Conservation (phyloP, 2,797 vertebrate species). For the Sandelia bainsii region DNA sequence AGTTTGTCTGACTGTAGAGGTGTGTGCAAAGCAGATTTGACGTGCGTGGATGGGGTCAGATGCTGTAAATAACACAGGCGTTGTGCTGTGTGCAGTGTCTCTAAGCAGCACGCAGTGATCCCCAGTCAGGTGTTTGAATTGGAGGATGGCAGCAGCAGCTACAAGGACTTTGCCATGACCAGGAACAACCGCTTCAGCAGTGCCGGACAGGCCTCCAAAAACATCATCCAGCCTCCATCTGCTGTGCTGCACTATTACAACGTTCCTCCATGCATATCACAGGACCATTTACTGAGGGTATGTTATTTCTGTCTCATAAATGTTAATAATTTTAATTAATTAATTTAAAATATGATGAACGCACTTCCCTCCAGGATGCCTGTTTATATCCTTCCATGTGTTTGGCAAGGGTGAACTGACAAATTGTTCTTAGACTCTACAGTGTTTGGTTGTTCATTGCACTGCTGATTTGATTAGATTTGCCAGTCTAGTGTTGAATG, state of each 20-base stretch:
- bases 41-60: not conserved
- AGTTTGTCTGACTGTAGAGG: not conserved
- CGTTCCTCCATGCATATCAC: constrained; percentile 92
- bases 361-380: not conserved
- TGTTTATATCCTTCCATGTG: no score
- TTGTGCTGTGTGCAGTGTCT: constrained; percentile 86
- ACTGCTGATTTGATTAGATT: not conserved
- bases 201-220: constrained; percentile 97
- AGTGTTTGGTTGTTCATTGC: not conserved
- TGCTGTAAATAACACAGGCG: not conserved
- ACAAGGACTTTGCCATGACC: constrained; percentile 98
- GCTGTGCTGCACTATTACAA: constrained; percentile 98
- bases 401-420: not conserved
- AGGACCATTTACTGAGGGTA: constrained; percentile 92
- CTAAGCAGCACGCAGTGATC: constrained; percentile 96
- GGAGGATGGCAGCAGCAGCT: constrained; percentile 96
- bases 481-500: no score
- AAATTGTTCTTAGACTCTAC: not conserved
- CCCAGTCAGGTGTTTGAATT: constrained; percentile 98
- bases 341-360: not conserved
- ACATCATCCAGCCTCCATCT: constrained; percentile 97
- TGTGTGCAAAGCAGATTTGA: not conserved
- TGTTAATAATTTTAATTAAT: no score
- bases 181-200: constrained; percentile 98
- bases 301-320: not conserved